Conservation (phyloP, 35 echinoderm and acorn worm genomes). For the Stichopus chloronotus region DNA sequence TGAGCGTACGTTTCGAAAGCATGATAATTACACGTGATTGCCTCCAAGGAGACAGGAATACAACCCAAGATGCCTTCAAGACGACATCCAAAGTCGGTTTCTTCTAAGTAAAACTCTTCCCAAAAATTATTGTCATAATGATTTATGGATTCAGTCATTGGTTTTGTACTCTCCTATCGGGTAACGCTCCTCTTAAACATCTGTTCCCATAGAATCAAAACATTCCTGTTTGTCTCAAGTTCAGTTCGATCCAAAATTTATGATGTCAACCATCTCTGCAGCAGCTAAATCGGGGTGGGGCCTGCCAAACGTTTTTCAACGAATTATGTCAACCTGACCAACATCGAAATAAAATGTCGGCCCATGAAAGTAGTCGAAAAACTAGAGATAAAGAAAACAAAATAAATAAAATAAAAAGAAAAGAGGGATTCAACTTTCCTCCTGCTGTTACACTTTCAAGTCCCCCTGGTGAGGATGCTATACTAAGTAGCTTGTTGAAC, state of each 20-base stretch:
- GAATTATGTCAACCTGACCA: background rate
- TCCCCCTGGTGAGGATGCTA: too few species aligned
- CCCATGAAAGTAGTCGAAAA: background rate
- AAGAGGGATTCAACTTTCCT: too few species aligned
- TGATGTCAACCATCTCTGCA: background rate
- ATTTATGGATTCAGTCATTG: background rate
- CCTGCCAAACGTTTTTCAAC: background rate
- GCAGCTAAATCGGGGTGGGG: background rate
- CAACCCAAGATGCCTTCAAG: too few species aligned
- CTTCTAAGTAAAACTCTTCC: background rate
- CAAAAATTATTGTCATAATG: background rate
- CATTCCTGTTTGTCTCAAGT: constrained; percentile 4
- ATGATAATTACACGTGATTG: too few species aligned
- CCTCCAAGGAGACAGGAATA: too few species aligned
- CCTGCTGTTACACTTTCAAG: too few species aligned
- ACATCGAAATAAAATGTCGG: background rate
- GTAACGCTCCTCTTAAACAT: background rate
- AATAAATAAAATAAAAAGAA: too few species aligned
- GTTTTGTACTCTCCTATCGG: background rate
- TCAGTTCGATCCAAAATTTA: background rate
- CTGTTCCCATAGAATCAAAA: background rate
- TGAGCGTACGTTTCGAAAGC: too few species aligned
- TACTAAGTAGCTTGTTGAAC: too few species aligned
- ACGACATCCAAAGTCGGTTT: background rate
- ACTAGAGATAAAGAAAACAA: too few species aligned